A percentile compares a stretch with the other conserved stretches of the same genome.
Conservation (phyloP, 2,797 vertebrate genomes). For the Microtus agrestis region DNA sequence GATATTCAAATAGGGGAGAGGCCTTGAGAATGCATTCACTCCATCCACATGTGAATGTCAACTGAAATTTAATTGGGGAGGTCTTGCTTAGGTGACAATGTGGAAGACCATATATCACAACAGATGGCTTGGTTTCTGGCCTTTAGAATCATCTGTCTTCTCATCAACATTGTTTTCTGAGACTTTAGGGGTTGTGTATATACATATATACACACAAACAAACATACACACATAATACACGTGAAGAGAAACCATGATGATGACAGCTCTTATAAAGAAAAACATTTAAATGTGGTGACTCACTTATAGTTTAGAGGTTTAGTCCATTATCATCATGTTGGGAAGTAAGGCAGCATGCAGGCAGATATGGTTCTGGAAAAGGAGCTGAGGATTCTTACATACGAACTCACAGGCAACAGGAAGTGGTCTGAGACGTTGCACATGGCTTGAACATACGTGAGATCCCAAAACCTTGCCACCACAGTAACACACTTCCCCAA, state of each 20-base stretch:
- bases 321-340: not conserved
- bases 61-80: not conserved
- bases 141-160: not conserved
- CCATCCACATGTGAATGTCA: not conserved
- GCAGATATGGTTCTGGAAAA: not conserved
- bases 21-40: fast-evolving
- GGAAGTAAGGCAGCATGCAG: not conserved
- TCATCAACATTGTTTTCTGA: not conserved
- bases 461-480: not conserved
- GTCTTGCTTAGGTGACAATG: not conserved
- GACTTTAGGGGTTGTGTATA: not conserved
- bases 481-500: not conserved
- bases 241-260: not conserved
- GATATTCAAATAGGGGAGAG: not conserved
- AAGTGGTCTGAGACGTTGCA: too few relatives aligned
- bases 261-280: not conserved
- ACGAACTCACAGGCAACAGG: not conserved
- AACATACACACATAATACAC: too few relatives aligned
- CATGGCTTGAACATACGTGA: not conserved
- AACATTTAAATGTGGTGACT: not conserved
- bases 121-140: not conserved
- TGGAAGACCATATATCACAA: not conserved
- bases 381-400: not conserved
- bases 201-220: too few relatives aligned
- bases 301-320: not conserved